Evolutionary conservation across 2,797 vertebrate species (phyloP).

Genomic region (Ispidina picta): DNA sequence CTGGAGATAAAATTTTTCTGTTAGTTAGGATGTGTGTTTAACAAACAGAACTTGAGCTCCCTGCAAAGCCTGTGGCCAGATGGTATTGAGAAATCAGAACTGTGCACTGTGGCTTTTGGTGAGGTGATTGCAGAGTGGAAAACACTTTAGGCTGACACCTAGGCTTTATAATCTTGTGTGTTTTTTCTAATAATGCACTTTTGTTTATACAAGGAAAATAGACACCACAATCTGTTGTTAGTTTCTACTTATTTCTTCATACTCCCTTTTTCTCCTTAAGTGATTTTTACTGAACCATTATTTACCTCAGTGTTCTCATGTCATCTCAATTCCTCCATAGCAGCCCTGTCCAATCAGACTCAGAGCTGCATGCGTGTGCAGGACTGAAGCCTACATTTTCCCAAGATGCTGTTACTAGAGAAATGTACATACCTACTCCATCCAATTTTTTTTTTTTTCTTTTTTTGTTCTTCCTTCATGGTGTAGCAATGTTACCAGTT

Average conservation of each 20-base stretch:
- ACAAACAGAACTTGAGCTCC: not conserved
- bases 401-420: not conserved
- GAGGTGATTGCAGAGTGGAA: not conserved
- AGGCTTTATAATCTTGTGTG: not conserved
- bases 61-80: not conserved
- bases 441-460: not conserved
- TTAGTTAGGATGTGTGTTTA: not conserved
- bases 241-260: not conserved
- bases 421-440: not conserved
- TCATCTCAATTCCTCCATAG: not conserved
- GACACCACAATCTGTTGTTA: not conserved
- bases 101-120: not conserved
- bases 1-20: not conserved
- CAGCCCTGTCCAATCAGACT: not conserved
- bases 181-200: not conserved
- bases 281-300: not conserved
- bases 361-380: not conserved
- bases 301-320: not conserved
- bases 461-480: not conserved
- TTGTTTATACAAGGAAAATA: not conserved
- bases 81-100: not conserved
- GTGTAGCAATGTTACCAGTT: not conserved
- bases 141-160: not conserved
- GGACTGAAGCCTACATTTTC: not conserved
- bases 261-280: not conserved